Base-by-base conservation (phyloP, 1,140 invertebrate genomes). In the Mizuhopecten yessoensis region DNA sequence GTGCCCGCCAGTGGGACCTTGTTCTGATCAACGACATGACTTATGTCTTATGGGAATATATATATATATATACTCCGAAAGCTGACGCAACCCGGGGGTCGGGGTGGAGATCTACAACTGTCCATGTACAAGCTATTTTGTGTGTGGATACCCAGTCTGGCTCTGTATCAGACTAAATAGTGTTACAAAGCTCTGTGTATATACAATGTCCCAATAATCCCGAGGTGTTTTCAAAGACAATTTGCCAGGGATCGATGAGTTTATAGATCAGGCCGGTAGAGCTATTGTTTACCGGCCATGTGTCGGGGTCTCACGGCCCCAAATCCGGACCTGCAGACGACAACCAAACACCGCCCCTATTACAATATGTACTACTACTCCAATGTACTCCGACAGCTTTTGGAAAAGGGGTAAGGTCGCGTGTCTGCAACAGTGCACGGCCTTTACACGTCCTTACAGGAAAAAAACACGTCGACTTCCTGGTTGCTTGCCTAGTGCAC, bases 211-310 rank as follows among this genome's bases (percentile, higher is more conserved):
- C 57, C 17, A n/a, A 29, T 29, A 29, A 29, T 75, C 57, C 57
- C 5, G 1, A 75, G 29, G 57, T 75, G 57, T 75, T 75, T 75
- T 75, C 57, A 75, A 75, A 75, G 57, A 75, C 23, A 75, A 75
- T 75, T 75, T 75, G n/a, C 57, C 57, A 75, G 57, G 57, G 57
- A 75, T 75, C 57, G 57, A 75, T 75, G 57, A 75, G 57, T 75
- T 75, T 75, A 75, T 75, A 75, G 57, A 75, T 75, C 57, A 13
- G 57, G 57, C 57, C 57, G 5, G 23, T n/a, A n/a, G n/a, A n/a
- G 57, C 57, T n/a, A 75, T 75, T 75, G 57, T 75, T 75, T 75
- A 75, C 57, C n/a, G 57, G 57, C 57, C 57, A 75, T 75, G n/a
- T 75, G 57, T 75, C n/a, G 57, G n/a, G 57, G 9, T 75, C 57